phyloP scores from a whole-genome alignment of 2,797 vertebrate species.

The Sebastes cheni region DNA sequence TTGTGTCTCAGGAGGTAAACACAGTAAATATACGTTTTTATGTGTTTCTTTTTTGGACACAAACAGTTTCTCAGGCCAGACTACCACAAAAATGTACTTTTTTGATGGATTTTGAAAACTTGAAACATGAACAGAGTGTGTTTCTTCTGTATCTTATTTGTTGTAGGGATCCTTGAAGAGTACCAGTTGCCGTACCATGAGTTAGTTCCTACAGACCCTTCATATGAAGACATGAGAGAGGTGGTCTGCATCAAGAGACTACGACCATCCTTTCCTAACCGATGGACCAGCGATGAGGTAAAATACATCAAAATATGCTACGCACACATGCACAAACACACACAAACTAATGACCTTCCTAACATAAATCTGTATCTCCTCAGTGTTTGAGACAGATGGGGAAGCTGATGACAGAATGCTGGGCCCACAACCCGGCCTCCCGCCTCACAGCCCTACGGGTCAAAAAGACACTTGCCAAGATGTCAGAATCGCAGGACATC shows the following conservation, averaged over 20 bases:
- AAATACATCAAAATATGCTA: background rate
- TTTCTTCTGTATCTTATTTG: background rate
- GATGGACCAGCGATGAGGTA: constrained; percentile 98
- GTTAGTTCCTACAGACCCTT: constrained; percentile 92
- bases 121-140: background rate
- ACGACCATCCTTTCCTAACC: constrained; percentile 93
- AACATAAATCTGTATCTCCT: constrained; percentile 21
- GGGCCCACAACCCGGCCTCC: constrained; percentile 94
- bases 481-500: constrained; percentile 98
- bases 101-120: background rate
- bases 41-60: background rate
- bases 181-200: constrained; percentile 96
- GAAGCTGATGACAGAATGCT: constrained; percentile 97
- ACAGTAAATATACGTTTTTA: too few relatives aligned
- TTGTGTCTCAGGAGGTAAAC: constrained; percentile 94
- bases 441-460: constrained; percentile 94
- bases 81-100: background rate
- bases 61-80: background rate
- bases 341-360: background rate
- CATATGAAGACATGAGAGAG: constrained; percentile 97
- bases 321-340: background rate
- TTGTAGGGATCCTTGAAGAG: constrained; percentile 93
- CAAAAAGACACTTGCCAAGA: constrained; percentile 98
- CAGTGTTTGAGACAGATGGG: constrained; percentile 97
- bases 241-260: constrained; percentile 93